These are phyloP conservation scores for Cephus pulcher DNA, from an alignment of 2,888 invertebrate species.

Conservation along the genomic window DNA sequence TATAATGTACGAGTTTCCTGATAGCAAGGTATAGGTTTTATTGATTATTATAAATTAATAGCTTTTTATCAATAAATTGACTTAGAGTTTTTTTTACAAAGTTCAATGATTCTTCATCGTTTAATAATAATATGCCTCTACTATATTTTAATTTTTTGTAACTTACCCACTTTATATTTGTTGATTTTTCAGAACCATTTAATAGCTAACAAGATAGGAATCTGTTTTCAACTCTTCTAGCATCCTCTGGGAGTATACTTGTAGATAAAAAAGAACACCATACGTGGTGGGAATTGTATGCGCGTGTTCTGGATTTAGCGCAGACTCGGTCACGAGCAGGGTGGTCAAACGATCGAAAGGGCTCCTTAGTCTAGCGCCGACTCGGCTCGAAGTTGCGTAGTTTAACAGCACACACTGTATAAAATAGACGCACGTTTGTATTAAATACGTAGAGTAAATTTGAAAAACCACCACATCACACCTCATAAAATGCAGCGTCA, in stretches of 20 bases:
- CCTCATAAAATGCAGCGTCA: slow-evolving; percentile 47
- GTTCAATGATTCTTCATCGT: no score
- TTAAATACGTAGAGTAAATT: slow-evolving; percentile 34
- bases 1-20: neutral
- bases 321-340: slow-evolving; percentile 21
- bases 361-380: slow-evolving; percentile 63
- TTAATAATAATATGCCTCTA: no score
- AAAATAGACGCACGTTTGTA: slow-evolving; percentile 61
- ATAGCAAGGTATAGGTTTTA: neutral
- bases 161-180: neutral
- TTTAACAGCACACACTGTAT: slow-evolving; percentile 63
- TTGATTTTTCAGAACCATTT: neutral
- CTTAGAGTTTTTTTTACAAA: no score
- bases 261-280: slow-evolving; percentile 1
- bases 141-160: neutral
- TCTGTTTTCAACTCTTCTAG: neutral
- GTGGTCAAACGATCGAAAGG: slow-evolving; percentile 45
- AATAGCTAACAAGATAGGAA: neutral
- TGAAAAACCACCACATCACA: slow-evolving; percentile 2
- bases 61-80: neutral
- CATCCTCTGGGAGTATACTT: neutral
- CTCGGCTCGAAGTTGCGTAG: slow-evolving; percentile 63
- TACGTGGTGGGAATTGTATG: slow-evolving; percentile 3
- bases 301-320: slow-evolving; percentile 14
- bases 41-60: neutral